Conservation (phyloP, 2,113 vertebrate genomes). For the Passer montanus region DNA sequence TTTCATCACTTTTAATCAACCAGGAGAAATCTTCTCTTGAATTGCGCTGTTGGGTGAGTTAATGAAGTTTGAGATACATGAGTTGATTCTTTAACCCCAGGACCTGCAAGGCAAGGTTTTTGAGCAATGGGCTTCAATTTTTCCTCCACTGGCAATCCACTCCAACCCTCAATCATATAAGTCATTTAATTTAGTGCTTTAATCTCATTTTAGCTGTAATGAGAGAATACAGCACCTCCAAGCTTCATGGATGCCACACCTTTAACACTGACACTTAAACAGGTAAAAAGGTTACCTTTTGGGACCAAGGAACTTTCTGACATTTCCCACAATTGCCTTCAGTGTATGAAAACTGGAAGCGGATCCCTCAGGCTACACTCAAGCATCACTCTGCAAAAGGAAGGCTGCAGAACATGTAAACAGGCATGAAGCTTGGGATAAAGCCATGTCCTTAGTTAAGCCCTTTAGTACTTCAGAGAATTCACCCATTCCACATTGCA, state of each 20-base stretch:
- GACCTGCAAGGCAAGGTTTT: neutral
- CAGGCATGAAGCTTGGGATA: neutral
- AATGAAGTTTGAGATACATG: neutral
- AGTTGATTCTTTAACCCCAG: neutral
- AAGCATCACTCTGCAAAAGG: neutral
- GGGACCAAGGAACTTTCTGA: neutral
- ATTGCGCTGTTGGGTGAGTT: neutral
- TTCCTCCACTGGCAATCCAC: neutral
- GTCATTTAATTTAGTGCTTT: neutral
- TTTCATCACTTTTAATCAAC: slow-evolving; percentile 24
- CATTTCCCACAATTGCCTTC: neutral
- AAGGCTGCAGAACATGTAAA: neutral
- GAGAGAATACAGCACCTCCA: neutral
- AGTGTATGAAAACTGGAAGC: fast-evolving
- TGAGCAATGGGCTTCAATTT: neutral
- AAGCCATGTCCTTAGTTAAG: neutral
- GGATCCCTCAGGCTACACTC: neutral
- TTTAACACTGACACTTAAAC: neutral
- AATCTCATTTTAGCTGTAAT: neutral
- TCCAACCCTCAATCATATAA: neutral
- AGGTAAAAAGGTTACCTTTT: neutral
- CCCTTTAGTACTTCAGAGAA: neutral
- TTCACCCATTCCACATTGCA: neutral
- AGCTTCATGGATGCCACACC: neutral
- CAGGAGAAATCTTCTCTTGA: neutral